A percentile compares a stretch with the other conserved stretches of the same genome.
These are phyloP conservation scores for Lucilia cuprina DNA, from an alignment of 1,140 invertebrate species.

Conservation along the genomic window DNA sequence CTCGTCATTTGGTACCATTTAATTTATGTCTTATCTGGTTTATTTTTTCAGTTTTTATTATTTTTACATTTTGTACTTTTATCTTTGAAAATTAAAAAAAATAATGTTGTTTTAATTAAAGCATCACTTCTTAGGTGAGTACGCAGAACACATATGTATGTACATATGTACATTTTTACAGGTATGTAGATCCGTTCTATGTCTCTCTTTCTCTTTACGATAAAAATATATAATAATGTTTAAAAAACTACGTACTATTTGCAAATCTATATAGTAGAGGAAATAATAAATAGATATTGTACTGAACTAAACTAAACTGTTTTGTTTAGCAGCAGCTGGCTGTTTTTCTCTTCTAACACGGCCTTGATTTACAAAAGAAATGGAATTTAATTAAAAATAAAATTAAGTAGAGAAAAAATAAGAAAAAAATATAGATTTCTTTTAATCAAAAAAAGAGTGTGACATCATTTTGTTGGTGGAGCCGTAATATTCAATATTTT, in stretches of 20 bases:
- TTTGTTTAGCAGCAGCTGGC: not conserved
- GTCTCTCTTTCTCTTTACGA: no score
- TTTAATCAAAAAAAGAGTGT: not conserved
- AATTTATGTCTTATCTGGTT: not conserved
- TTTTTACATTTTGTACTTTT: slow-evolving; percentile 7
- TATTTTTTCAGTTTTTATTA: not conserved
- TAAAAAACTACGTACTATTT: no score
- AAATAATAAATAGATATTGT: not conserved
- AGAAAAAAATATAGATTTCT: not conserved
- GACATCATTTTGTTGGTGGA: not conserved
- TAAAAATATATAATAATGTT: no score
- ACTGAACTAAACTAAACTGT: not conserved
- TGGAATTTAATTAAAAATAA: not conserved
- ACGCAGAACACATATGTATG: not conserved
- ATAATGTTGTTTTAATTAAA: slow-evolving; percentile 15
- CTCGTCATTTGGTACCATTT: not conserved
- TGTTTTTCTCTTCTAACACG: not conserved
- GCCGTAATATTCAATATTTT: no score
- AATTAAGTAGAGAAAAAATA: not conserved
- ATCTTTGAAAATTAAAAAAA: not conserved
- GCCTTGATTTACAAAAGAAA: not conserved
- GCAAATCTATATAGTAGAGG: no score
- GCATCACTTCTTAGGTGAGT: slow-evolving; percentile 19
- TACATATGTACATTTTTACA: no score
- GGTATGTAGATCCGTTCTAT: no score